Percentiles rank a stretch among this genome's conserved stretches.
These are phyloP conservation scores for Hypotaenidia philippensis DNA, from an alignment of 2,797 vertebrate genomes.

Conservation along the genomic window DNA sequence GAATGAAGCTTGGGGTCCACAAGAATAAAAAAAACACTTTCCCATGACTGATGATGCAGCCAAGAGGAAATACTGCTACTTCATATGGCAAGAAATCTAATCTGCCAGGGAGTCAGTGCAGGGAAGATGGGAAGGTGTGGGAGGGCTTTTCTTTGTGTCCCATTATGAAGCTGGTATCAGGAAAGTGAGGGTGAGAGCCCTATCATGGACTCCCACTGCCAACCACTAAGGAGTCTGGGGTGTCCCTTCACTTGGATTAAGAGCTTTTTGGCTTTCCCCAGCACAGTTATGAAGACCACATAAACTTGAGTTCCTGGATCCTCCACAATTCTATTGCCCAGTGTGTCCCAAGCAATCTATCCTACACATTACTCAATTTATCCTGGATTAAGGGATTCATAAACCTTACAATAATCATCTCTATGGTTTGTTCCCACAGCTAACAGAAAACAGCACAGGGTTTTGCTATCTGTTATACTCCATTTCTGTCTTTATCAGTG, in stretches of 20 bases:
- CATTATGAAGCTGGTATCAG: background rate
- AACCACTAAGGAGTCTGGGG: background rate
- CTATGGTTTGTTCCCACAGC: background rate
- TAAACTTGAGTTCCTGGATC: background rate
- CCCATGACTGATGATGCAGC: background rate
- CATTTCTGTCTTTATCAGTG: background rate
- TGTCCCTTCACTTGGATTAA: background rate
- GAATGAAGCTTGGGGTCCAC: background rate
- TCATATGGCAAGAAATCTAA: background rate
- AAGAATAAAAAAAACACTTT: background rate
- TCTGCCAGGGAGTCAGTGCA: background rate
- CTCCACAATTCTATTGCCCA: background rate
- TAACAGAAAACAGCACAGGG: background rate
- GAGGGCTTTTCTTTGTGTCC: background rate
- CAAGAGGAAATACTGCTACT: background rate
- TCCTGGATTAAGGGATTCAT: background rate
- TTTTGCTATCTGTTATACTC: background rate
- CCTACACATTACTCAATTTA: background rate
- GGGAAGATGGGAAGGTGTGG: background rate
- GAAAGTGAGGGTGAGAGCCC: background rate
- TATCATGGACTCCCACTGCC: background rate
- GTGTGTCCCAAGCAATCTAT: background rate
- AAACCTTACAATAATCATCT: background rate
- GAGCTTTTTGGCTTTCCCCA: background rate
- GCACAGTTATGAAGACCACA: background rate